Conservation (phyloP, 2,113 vertebrate species). For the Eudyptes chrysolophus region DNA sequence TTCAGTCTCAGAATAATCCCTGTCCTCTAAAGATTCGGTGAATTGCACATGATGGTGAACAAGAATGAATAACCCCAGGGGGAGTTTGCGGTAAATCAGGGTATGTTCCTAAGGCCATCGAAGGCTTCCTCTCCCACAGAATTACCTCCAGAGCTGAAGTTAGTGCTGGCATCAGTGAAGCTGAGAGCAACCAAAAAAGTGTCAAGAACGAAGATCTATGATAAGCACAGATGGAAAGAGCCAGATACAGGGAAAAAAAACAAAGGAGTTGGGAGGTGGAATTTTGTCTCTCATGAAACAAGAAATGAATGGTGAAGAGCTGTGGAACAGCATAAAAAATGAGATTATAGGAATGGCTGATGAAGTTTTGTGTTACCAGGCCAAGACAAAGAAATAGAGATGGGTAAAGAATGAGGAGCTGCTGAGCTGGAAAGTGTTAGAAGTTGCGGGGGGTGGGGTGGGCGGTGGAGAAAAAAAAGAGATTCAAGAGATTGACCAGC, state of each 20-base stretch:
- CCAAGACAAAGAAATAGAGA: background rate
- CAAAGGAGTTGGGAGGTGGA: background rate
- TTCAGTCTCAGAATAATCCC: background rate
- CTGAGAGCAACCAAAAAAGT: slow-evolving; percentile 47
- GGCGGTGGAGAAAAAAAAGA: background rate
- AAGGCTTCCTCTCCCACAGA: slow-evolving; percentile 15
- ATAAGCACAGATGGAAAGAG: slow-evolving; percentile 55
- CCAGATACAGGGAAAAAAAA: slow-evolving; percentile 16
- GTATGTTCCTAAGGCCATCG: background rate
- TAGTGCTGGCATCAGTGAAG: background rate
- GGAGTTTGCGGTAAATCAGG: slow-evolving; percentile 36
- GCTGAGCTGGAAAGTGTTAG: background rate
- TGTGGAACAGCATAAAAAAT: slow-evolving; percentile 40
- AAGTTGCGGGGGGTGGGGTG: fast-evolving
- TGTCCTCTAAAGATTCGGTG: background rate
- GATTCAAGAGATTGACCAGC: background rate
- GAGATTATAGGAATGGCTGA: slow-evolving; percentile 2
- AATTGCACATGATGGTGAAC: background rate
- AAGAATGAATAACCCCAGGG: background rate
- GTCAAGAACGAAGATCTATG: slow-evolving; percentile 53
- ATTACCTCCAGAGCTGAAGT: background rate
- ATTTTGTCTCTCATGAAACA: slow-evolving; percentile 10
- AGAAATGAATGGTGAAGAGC: slow-evolving; percentile 22
- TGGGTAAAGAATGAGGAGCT: background rate
- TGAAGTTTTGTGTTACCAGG: background rate